phyloP scores from a whole-genome alignment of 35 echinoderm and acorn worm genomes.

The Nesometra sesokonis region DNA sequence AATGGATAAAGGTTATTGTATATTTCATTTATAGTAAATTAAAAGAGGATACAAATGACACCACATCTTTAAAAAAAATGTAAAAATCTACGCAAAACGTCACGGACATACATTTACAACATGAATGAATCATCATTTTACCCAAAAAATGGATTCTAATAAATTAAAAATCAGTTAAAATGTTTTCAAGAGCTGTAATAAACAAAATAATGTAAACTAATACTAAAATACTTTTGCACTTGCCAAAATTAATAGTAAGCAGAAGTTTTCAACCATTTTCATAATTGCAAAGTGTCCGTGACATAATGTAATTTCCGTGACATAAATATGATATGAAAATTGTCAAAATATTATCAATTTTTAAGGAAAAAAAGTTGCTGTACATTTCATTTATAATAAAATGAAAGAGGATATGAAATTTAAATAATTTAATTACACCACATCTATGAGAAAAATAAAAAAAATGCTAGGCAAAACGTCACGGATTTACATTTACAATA shows the following conservation, averaged over 20 bases:
- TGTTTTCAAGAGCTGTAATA: not conserved
- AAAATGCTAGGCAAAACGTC: not conserved
- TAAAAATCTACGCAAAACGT: not conserved
- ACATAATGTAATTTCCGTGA: not conserved
- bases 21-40: too few relatives aligned
- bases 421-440: not conserved
- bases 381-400: not conserved
- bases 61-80: too few relatives aligned
- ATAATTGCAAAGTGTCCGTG: not conserved
- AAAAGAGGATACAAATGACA: too few relatives aligned
- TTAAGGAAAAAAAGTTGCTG: not conserved
- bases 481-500: not conserved
- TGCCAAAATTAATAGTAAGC: not conserved
- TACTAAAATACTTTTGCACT: not conserved
- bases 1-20: too few relatives aligned
- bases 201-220: not conserved
- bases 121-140: too few relatives aligned
- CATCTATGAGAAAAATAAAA: not conserved
- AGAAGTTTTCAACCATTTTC: not conserved
- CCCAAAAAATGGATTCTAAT: not conserved
- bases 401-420: not conserved
- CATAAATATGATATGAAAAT: not conserved
- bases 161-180: not conserved
- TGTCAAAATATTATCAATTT: not conserved
- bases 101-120: not conserved